phyloP scores from a whole-genome alignment of 2,113 vertebrate genomes.

The Corvus cornix region DNA sequence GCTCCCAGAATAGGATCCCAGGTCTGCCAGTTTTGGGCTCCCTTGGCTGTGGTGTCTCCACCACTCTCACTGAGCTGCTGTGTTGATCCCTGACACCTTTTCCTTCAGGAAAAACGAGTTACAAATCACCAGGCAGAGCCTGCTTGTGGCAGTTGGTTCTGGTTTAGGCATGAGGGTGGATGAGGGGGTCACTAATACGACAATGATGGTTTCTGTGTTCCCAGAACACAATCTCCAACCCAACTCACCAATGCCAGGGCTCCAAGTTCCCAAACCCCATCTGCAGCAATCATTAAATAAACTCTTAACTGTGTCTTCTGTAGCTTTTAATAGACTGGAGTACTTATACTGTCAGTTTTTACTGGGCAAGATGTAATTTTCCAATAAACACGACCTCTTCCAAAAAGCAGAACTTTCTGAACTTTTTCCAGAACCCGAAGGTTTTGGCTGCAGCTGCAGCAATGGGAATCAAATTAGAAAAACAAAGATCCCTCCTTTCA shows the following conservation, averaged over 20 bases:
- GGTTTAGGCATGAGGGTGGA: background rate
- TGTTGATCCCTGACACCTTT: background rate
- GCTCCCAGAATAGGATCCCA: background rate
- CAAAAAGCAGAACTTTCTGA: constrained; percentile 71
- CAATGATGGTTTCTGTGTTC: background rate
- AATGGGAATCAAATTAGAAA: constrained; percentile 72
- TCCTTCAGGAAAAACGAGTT: background rate
- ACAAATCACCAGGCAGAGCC: background rate
- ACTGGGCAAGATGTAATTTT: constrained; percentile 70
- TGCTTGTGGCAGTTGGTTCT: background rate
- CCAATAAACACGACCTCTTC: constrained; percentile 63
- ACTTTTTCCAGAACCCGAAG: constrained; percentile 65
- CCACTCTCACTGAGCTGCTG: background rate
- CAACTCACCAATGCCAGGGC: background rate
- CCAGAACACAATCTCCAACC: background rate
- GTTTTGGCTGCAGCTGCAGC: constrained; percentile 65
- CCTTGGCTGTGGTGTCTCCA: background rate
- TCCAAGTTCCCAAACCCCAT: constrained; percentile 23
- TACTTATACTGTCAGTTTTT: constrained; percentile 65
- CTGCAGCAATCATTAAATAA: constrained; percentile 57
- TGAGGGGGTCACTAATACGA: background rate
- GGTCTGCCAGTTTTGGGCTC: background rate
- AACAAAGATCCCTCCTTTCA: constrained; percentile 65
- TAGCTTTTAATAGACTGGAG: constrained; percentile 61
- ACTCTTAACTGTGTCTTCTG: constrained; percentile 55